Evolutionary conservation across 92 coral and sea anemone species (phyloP).

Genomic region (Siderastrea siderea): DNA sequence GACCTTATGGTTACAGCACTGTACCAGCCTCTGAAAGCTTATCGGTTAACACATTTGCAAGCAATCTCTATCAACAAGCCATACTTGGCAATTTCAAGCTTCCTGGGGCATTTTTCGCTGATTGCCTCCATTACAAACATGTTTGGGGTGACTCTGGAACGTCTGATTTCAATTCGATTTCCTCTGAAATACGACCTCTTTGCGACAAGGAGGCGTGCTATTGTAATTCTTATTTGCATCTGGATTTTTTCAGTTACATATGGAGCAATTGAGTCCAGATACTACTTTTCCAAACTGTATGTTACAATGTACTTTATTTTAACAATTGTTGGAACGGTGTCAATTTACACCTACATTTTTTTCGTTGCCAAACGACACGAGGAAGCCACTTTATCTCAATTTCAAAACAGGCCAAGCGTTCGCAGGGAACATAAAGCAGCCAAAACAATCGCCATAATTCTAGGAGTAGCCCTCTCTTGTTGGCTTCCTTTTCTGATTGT

Average conservation of each 20-base stretch:
- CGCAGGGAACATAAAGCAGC: constrained; percentile 8
- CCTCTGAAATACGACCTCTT: background rate
- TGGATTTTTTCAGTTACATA: background rate
- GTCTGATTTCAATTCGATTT: too few species aligned
- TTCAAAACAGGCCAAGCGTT: background rate
- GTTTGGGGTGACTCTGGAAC: too few species aligned
- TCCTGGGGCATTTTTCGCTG: too few species aligned
- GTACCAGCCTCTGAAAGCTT: too few species aligned
- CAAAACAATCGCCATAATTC: background rate
- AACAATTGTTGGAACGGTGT: constrained; percentile 10
- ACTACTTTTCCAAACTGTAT: background rate
- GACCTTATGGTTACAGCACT: too few species aligned
- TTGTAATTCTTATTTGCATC: background rate
- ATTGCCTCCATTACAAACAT: too few species aligned
- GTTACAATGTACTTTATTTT: background rate
- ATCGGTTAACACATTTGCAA: too few species aligned
- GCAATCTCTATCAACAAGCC: too few species aligned
- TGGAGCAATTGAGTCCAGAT: background rate
- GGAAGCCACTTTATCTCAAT: background rate
- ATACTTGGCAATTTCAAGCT: too few species aligned
- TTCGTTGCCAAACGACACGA: constrained; percentile 37
- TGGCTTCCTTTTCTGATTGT: background rate
- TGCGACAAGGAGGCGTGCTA: constrained; percentile 28
- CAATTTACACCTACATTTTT: constrained; percentile 36
- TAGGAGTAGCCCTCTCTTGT: too few species aligned